phyloP scores from a whole-genome alignment of 2,888 invertebrate species.

The Pristionchus mayeri region DNA sequence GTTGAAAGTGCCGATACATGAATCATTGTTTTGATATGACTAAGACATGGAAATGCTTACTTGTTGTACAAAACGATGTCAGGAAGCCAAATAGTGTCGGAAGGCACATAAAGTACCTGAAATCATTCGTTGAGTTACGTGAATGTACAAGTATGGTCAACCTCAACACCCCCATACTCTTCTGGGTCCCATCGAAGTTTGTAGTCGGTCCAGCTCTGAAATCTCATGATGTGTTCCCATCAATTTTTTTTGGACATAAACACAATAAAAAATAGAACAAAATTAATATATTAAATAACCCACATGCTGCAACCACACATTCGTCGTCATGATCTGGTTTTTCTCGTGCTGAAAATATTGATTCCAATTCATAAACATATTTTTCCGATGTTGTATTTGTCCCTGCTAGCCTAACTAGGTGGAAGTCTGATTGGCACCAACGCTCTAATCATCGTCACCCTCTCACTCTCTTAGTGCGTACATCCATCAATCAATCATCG shows the following conservation, averaged over 20 bases:
- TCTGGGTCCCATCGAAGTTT: slow-evolving; percentile 76
- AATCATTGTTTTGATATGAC: neutral
- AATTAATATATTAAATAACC: slow-evolving; percentile 47
- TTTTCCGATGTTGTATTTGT: neutral
- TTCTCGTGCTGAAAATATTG: slow-evolving; percentile 84
- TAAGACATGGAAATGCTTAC: slow-evolving; percentile 53
- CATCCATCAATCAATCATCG: slow-evolving; percentile 30
- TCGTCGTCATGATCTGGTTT: slow-evolving; percentile 75
- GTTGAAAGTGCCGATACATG: neutral
- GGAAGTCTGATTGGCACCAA: too few species aligned
- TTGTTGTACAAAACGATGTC: slow-evolving; percentile 76
- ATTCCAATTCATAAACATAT: neutral
- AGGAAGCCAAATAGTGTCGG: slow-evolving; percentile 75
- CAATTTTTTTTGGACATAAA: neutral
- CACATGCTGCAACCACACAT: slow-evolving; percentile 76
- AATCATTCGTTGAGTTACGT: neutral
- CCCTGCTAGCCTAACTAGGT: neutral
- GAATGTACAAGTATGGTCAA: neutral
- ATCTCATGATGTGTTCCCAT: neutral
- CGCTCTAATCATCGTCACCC: neutral
- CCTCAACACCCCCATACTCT: slow-evolving; percentile 77
- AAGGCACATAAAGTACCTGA: slow-evolving; percentile 75
- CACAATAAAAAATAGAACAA: neutral
- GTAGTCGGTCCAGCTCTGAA: slow-evolving; percentile 76
- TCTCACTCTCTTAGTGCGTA: neutral